Percentiles rank a stretch among this genome's conserved stretches.
Conservation (phyloP, 64 coral and sea anemone species). For the Acropora tenuis region DNA sequence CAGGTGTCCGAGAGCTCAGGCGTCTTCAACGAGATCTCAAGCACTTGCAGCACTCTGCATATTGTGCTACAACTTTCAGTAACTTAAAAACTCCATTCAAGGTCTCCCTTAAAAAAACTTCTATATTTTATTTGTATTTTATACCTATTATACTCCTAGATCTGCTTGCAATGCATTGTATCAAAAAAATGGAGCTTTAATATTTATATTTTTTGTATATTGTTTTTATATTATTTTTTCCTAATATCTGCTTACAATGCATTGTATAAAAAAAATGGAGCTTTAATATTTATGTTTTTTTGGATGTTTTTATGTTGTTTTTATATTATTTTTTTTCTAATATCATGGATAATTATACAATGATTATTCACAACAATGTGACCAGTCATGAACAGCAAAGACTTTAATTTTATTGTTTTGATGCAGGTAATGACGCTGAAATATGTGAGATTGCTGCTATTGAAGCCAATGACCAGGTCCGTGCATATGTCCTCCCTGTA, state of each 20-base stretch:
- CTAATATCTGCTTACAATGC: too few species aligned
- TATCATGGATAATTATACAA: neutral
- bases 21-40: constrained; percentile 6
- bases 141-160: too few species aligned
- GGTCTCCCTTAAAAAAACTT: neutral
- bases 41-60: constrained; percentile 8
- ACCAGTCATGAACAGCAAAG: neutral
- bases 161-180: too few species aligned
- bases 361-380: constrained; percentile 2
- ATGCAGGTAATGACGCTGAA: constrained; percentile 44
- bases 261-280: too few species aligned
- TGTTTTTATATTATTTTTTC: too few species aligned
- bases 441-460: constrained; percentile 30
- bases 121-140: too few species aligned
- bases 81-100: constrained; percentile 31
- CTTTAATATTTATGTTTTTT: too few species aligned
- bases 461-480: constrained; percentile 28
- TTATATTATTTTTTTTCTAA: too few species aligned
- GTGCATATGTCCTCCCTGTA: constrained; percentile 2
- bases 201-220: too few species aligned
- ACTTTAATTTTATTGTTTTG: neutral
- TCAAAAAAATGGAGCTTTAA: too few species aligned
- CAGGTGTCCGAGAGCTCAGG: neutral
- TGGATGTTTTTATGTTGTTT: too few species aligned
- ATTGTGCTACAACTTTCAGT: constrained; percentile 19